Conservation (phyloP, 2,113 vertebrate genomes). For the Aleadryas rufinucha region DNA sequence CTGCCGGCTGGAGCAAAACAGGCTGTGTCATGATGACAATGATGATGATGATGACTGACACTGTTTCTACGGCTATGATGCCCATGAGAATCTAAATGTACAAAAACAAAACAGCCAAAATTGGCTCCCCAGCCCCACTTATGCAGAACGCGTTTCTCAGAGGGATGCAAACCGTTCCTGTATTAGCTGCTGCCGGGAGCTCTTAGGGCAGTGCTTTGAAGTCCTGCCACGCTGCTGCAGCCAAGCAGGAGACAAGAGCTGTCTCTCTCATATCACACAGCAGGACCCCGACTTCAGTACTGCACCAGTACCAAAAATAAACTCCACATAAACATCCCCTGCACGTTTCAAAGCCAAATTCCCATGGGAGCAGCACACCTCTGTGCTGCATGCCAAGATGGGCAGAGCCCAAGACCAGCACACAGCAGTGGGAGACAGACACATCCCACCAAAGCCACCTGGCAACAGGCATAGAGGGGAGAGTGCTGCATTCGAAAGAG, state of each 20-base stretch:
- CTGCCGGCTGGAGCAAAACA: background rate
- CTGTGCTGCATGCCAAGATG: background rate
- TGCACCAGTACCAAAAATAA: background rate
- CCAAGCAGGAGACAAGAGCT: background rate
- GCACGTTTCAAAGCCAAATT: background rate
- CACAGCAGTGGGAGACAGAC: background rate
- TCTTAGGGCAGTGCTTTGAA: background rate
- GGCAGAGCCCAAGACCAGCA: background rate
- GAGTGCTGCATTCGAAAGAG: background rate
- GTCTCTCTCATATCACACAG: background rate
- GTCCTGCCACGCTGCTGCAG: accelerated
- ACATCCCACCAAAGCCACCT: background rate
- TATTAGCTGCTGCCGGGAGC: background rate
- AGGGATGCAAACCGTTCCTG: background rate
- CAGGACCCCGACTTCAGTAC: background rate
- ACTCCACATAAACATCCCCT: background rate
- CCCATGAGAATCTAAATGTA: background rate
- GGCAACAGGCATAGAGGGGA: background rate
- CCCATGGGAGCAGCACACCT: background rate
- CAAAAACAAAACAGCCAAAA: background rate
- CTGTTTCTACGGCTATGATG: background rate
- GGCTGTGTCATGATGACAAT: background rate
- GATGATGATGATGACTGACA: background rate
- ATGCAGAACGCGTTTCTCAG: background rate
- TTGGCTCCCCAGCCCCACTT: background rate